These are phyloP conservation scores for Cecropterus lyciades DNA, from an alignment of 1,140 invertebrate species.

Conservation along the genomic window DNA sequence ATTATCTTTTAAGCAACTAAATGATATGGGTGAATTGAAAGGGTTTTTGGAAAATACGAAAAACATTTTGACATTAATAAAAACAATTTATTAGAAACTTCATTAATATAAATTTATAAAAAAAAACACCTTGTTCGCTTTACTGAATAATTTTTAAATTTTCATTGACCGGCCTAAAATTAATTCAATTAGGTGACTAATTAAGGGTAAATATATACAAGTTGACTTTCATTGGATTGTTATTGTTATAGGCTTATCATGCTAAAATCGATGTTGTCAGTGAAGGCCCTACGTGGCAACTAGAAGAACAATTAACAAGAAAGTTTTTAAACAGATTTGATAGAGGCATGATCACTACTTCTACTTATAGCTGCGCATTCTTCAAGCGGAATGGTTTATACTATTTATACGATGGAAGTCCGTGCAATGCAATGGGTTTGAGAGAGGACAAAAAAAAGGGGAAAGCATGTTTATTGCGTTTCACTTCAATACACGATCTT, in stretches of 20 bases:
- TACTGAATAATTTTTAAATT: too few species aligned
- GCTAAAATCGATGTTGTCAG: slow-evolving; percentile 68
- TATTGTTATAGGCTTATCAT: slow-evolving; percentile 61
- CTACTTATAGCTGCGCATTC: slow-evolving; percentile 81
- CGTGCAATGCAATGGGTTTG: slow-evolving; percentile 81
- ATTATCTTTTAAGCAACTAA: too few species aligned
- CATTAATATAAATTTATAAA: too few species aligned
- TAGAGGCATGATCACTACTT: slow-evolving; percentile 80
- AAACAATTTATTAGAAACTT: too few species aligned
- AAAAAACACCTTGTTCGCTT: too few species aligned
- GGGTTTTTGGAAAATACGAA: too few species aligned
- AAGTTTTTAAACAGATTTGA: slow-evolving; percentile 75
- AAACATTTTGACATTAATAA: too few species aligned
- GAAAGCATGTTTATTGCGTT: slow-evolving; percentile 79
- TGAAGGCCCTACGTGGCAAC: slow-evolving; percentile 70
- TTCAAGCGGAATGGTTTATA: slow-evolving; percentile 80
- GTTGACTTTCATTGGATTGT: not conserved
- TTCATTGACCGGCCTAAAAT: too few species aligned
- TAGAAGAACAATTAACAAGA: slow-evolving; percentile 59
- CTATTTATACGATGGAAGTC: slow-evolving; percentile 81
- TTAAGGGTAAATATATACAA: too few species aligned
- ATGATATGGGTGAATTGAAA: too few species aligned
- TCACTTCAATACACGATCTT: slow-evolving; percentile 69
- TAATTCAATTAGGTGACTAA: too few species aligned
- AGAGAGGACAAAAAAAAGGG: slow-evolving; percentile 68